Conservation (phyloP, 2,113 vertebrate genomes). For the Cochlearius cochlearius region DNA sequence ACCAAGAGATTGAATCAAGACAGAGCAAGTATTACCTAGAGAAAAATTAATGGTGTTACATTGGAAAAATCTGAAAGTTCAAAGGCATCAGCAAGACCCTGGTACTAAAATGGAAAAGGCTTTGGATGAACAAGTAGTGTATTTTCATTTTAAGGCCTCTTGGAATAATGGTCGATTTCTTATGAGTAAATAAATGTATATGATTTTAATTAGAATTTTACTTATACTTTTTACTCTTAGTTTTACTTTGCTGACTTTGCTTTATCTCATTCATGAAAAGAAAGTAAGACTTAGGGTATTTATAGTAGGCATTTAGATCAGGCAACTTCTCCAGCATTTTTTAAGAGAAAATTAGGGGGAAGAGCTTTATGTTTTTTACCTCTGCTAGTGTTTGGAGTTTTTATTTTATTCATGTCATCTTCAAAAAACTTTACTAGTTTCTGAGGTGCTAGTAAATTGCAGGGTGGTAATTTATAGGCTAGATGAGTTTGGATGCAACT, state of each 20-base stretch:
- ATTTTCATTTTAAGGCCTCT: neutral
- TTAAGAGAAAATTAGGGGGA: neutral
- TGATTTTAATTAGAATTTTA: neutral
- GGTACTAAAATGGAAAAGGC: neutral
- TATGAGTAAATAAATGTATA: neutral
- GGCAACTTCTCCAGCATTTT: neutral
- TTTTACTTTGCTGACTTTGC: neutral
- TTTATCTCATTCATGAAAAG: neutral
- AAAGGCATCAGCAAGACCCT: neutral
- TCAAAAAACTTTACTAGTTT: neutral
- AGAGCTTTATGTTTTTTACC: neutral
- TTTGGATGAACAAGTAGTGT: neutral
- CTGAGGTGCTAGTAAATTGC: neutral
- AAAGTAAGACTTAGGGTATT: neutral
- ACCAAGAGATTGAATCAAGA: fast-evolving
- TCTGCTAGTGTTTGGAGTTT: neutral
- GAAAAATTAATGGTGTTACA: neutral
- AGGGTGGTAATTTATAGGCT: neutral
- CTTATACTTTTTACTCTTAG: neutral
- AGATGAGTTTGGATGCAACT: neutral
- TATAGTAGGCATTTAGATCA: neutral
- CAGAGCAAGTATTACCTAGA: neutral
- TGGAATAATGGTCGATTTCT: neutral
- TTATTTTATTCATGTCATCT: neutral
- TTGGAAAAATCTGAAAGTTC: neutral